Evolutionary conservation across 2,113 vertebrate genomes (phyloP).

Genomic region (Coptodon rendalli): DNA sequence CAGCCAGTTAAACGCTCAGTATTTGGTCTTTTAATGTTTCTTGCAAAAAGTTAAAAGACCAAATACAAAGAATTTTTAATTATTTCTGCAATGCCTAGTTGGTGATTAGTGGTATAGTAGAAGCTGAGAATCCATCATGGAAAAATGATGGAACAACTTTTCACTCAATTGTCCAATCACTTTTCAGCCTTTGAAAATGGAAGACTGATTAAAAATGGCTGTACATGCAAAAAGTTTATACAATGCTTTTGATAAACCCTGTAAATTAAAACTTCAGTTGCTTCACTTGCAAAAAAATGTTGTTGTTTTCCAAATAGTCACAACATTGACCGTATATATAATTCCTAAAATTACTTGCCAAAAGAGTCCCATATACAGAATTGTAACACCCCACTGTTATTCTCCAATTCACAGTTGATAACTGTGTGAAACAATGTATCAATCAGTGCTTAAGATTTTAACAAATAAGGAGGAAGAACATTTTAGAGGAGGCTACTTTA

Average conservation of each 20-base stretch:
- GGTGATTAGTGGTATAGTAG: background rate
- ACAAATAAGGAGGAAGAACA: background rate
- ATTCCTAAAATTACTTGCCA: background rate
- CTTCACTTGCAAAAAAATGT: background rate
- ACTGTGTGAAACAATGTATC: background rate
- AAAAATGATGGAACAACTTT: background rate
- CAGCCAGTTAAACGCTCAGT: background rate
- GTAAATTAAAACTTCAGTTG: background rate
- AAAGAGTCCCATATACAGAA: background rate
- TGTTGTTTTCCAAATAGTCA: background rate
- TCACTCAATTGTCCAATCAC: background rate
- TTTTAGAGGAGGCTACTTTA: background rate
- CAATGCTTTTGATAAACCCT: background rate
- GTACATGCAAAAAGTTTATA: accelerated
- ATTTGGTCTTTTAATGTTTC: background rate
- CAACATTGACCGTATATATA: accelerated
- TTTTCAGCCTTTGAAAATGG: background rate
- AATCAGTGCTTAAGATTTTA: background rate
- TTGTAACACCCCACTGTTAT: background rate
- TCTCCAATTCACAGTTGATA: background rate
- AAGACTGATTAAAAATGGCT: background rate
- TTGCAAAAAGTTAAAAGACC: background rate
- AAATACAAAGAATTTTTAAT: background rate
- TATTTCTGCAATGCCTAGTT: background rate
- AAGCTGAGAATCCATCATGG: background rate